Base-by-base conservation (phyloP, 2,797 vertebrate genomes). In the Triplophysa yarkandensis region DNA sequence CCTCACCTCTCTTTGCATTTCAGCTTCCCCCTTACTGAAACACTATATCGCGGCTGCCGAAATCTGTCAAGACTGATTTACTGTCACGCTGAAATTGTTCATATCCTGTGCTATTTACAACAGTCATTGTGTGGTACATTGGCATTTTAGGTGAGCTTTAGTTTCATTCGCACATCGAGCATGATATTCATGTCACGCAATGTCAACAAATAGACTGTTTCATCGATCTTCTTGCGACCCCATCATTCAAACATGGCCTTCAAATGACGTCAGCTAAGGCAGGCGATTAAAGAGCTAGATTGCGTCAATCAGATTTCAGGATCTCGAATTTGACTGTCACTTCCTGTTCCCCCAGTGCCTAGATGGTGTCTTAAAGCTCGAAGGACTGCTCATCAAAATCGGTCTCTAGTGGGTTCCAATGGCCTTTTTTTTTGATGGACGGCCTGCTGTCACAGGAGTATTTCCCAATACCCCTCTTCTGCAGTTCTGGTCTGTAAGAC, bases 401-500 rank as follows among this genome's bases (percentile, higher is more conserved):
- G 52, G 69, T 48, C 60, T 77, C 68, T 39, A 6, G 68, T 50
- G 76, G n/a, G 21, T 17, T 41, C 54, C 43, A 50, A 65, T 43
- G 48, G 25, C 67, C 48, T 57, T 63, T 64, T 64, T 71, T 79
- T 73, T 50, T 21, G 25, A 46, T 58, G 60, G 63, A 70, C 61
- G 52, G 68, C 67, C 23, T 54, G 62, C 72, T 76, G 68, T 76
- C 79, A 80, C 54, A 55, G 6, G 52, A 55, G 21, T 21, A 9
- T 77, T 77, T 66, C 55, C 69, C 50, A 54, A n/a, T 71, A 48
- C 50, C 66, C 36, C 52, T 34, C n/a, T n/a, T n/a, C 74, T 79
- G 76, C 66, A 28, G 73, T 78, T 83, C 57, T 63, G 43, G 75
- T 72, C 70, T 68, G 50, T 76, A 83, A 82, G 66, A 82, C 72